These are phyloP conservation scores for Pyrgus malvae DNA, from an alignment of 2,888 invertebrate genomes.

Conservation along the genomic window DNA sequence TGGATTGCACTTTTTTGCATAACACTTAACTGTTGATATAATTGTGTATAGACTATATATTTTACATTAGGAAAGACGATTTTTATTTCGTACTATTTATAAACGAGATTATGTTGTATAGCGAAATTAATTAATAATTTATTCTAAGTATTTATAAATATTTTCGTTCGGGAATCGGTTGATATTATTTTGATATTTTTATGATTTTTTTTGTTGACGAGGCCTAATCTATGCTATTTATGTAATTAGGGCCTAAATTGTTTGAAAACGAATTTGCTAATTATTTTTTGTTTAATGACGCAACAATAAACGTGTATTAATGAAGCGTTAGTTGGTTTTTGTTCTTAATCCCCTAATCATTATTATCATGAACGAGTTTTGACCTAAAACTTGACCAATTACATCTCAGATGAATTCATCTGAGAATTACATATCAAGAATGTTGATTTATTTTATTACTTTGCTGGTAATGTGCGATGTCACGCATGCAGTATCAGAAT, in stretches of 20 bases:
- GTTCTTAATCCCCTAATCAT: slow-evolving; percentile 1
- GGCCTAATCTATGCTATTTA: slow-evolving; percentile 46
- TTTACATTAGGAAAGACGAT: slow-evolving; percentile 54
- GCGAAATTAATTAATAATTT: slow-evolving; percentile 43
- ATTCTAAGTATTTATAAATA: slow-evolving; percentile 45
- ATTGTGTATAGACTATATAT: slow-evolving; percentile 68
- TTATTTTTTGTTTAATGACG: slow-evolving; percentile 50
- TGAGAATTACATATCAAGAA: too few relatives aligned
- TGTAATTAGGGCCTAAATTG: slow-evolving; percentile 47
- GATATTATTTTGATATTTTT: slow-evolving; percentile 40
- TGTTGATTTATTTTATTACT: too few relatives aligned
- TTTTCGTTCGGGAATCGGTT: slow-evolving; percentile 41
- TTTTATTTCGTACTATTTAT: slow-evolving; percentile 34
- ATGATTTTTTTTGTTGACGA: slow-evolving; percentile 33
- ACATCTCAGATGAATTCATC: too few relatives aligned
- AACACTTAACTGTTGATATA: slow-evolving; percentile 74
- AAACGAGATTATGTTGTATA: slow-evolving; percentile 44
- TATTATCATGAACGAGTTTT: too few relatives aligned
- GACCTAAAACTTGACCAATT: too few relatives aligned
- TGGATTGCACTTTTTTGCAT: slow-evolving; percentile 74
- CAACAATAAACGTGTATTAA: slow-evolving; percentile 76
- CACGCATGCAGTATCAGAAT: too few relatives aligned
- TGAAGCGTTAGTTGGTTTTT: slow-evolving; percentile 38
- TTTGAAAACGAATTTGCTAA: slow-evolving; percentile 31
- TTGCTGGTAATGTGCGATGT: too few relatives aligned